Base-by-base conservation (phyloP, 2,797 vertebrate genomes). In the Hippocampus kuda region DNA sequence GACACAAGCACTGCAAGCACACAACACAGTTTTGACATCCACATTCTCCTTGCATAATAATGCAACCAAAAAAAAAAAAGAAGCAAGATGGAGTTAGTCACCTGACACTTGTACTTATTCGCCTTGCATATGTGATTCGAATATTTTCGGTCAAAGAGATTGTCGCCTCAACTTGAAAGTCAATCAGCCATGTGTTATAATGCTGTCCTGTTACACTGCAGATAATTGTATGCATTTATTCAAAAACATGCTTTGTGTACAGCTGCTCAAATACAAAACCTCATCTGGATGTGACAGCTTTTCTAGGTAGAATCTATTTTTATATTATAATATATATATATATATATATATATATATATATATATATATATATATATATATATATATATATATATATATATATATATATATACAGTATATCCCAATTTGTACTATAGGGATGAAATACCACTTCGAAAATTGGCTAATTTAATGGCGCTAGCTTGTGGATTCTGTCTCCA, bases 21-120 rank as follows among this genome's bases (percentile, higher is more conserved):
- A 81, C 79, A 79, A 38, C 84, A 80, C 79, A 65, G 72, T 77
- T 80, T 85, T 78, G 82, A 85, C 82, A 72, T 68, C 46, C 75
- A 85, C 74, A 75, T 77, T 81, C 76, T 81, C 71, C 67, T 70
- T 81, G 79, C 79, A 75, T 75, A 61, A 59, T 67, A 67, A 67
- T 54, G 22, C 26, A 64, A 46, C 4, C 24, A 4, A 68, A 13
- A 68, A 77, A 80, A 57, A 77, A 75, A 76, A 79, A n/a, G 75
- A 84, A 83, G 72, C 79, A 71, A 67, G 69, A 70, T 49, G n/a
- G 57, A 75, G 72, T 77, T 85, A 78, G 74, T 75, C 78, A 73
- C 79, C 76, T 69, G 44, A 70, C 67, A 72, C 11, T 13, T 59
- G 53, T 72, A 73, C 70, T 73, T 75, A 75, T 66, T 73, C 75